Conservation (phyloP, 2,113 vertebrate species). For the Ptilonorhynchus violaceus region DNA sequence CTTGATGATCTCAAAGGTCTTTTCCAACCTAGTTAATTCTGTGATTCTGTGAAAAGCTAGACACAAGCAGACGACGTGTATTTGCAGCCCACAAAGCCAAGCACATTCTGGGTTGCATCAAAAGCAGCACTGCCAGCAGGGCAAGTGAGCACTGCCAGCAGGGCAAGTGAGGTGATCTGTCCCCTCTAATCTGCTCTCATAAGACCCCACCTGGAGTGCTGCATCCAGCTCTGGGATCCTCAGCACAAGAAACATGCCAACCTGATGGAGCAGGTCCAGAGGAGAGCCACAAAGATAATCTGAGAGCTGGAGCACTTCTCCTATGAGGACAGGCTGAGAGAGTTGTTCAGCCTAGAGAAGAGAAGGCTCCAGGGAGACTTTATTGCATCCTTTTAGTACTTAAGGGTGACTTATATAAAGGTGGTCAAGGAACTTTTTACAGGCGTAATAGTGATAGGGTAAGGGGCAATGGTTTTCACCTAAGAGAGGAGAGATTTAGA, state of each 20-base stretch:
- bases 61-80: neutral
- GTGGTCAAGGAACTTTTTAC: neutral
- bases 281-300: neutral
- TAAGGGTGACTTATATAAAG: neutral
- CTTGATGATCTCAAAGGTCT: too few species aligned
- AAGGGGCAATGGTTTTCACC: neutral
- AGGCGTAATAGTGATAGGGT: neutral
- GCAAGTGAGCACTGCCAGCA: accelerated
- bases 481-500: neutral
- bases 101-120: neutral
- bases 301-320: neutral
- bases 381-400: neutral
- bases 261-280: neutral
- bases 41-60: neutral
- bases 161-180: neutral
- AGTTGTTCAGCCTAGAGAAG: neutral
- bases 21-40: too few species aligned
- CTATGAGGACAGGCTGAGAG: neutral
- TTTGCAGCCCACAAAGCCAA: neutral
- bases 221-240: neutral
- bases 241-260: neutral
- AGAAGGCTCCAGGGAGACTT: neutral
- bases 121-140: neutral
- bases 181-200: neutral
- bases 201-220: neutral